Evolutionary conservation across 2,113 vertebrate species (phyloP).

Genomic region (Columbina picui): DNA sequence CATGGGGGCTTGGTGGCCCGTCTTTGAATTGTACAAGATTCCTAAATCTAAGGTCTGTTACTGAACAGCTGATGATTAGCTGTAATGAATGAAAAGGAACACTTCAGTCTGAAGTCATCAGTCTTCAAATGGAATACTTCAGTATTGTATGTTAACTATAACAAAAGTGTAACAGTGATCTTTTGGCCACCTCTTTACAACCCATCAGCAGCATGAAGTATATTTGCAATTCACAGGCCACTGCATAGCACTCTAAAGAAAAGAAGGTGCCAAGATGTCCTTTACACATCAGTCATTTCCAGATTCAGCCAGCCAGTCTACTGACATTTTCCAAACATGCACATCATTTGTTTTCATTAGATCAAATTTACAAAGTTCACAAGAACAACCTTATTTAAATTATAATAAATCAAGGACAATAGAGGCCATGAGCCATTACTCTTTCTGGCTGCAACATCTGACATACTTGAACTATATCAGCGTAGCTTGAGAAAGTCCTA

Average conservation of each 20-base stretch:
- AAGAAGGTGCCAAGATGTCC: background rate
- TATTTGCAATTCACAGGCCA: background rate
- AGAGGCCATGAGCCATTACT: background rate
- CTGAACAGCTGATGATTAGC: background rate
- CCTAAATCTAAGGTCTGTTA: background rate
- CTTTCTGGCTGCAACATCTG: background rate
- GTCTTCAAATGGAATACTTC: background rate
- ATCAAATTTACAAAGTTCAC: background rate
- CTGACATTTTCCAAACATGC: background rate
- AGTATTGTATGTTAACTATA: background rate
- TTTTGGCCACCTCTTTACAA: background rate
- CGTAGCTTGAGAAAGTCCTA: background rate
- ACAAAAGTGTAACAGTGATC: background rate
- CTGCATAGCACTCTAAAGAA: background rate
- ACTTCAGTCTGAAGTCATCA: background rate
- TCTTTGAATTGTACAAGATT: background rate
- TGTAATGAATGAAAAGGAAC: background rate
- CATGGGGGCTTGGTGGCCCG: background rate
- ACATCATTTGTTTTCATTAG: background rate
- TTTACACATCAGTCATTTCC: background rate
- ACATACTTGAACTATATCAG: background rate
- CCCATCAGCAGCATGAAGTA: background rate
- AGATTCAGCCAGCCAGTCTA: background rate
- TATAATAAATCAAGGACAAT: background rate
- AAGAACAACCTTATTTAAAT: background rate